Conservation (phyloP, 1,140 invertebrate genomes). For the Patella vulgata region DNA sequence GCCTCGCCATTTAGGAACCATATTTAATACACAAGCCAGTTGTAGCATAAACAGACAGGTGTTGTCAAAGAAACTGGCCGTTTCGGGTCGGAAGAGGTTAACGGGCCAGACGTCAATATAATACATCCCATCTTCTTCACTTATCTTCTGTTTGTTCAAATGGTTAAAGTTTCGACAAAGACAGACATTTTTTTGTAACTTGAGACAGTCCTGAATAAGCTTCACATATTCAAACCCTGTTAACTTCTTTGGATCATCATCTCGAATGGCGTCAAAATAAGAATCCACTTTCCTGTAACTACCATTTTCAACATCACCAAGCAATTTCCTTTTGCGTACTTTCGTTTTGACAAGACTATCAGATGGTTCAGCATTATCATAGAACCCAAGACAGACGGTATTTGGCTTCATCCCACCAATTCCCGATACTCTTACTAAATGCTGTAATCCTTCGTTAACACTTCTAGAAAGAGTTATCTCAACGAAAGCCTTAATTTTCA, state of each 20-base stretch:
- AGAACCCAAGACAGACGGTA: slow-evolving; percentile 88
- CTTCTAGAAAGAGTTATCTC: slow-evolving; percentile 89
- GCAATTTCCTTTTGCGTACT: slow-evolving; percentile 27
- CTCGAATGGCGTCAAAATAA: slow-evolving; percentile 52
- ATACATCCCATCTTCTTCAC: slow-evolving; percentile 41
- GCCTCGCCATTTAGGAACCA: slow-evolving; percentile 72
- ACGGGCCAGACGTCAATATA: slow-evolving; percentile 97
- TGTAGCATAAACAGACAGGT: slow-evolving; percentile 89
- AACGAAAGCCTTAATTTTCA: slow-evolving; percentile 96
- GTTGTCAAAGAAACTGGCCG: slow-evolving; percentile 73
- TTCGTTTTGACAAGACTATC: slow-evolving; percentile 46
- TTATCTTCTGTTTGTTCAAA: slow-evolving; percentile 73
- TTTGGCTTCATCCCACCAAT: slow-evolving; percentile 99
- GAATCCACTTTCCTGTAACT: slow-evolving; percentile 30
- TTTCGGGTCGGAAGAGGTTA: slow-evolving; percentile 64
- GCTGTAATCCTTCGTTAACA: slow-evolving; percentile 89
- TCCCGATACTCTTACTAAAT: slow-evolving; percentile 90
- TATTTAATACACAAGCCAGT: slow-evolving; percentile 95
- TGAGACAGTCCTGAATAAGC: slow-evolving; percentile 84
- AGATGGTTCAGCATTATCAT: slow-evolving; percentile 66
- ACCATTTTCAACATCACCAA: slow-evolving; percentile 25
- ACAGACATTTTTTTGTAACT: slow-evolving; percentile 95
- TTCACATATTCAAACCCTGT: slow-evolving; percentile 82
- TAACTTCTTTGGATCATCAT: slow-evolving; percentile 54
- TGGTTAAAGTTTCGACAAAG: slow-evolving; percentile 90